Evolutionary conservation across 2,888 invertebrate genomes (phyloP).

Genomic region (Ichneumoninae sp.): DNA sequence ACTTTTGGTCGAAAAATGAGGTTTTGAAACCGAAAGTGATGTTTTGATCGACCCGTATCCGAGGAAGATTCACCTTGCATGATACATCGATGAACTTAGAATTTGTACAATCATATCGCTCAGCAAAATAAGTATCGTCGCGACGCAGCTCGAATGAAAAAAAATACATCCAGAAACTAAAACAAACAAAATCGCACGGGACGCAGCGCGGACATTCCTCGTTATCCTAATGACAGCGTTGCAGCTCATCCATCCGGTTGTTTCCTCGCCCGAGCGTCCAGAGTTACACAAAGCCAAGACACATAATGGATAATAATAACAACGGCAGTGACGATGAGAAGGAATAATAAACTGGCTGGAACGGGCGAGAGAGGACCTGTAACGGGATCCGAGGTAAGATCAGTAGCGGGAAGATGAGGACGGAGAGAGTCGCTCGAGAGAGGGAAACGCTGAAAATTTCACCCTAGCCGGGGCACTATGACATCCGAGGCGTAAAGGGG

Average conservation of each 20-base stretch:
- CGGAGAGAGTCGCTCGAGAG: conserved; percentile 32
- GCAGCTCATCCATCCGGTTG: background rate
- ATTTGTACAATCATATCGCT: too few species aligned
- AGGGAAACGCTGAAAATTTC: conserved; percentile 65
- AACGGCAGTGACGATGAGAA: conserved; percentile 51
- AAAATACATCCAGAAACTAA: background rate
- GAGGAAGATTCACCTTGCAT: too few species aligned
- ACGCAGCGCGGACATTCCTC: background rate
- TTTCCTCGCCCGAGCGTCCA: background rate
- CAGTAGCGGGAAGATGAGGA: conserved; percentile 43
- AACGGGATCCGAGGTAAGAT: conserved; percentile 71
- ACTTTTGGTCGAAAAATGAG: too few species aligned
- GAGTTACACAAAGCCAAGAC: conserved; percentile 9
- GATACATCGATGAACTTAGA: too few species aligned
- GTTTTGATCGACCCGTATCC: too few species aligned
- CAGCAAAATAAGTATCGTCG: background rate
- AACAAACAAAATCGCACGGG: background rate
- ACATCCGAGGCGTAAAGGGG: conserved; percentile 78
- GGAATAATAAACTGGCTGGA: conserved; percentile 66
- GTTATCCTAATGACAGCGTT: conserved; percentile 7
- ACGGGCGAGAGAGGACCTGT: conserved; percentile 61
- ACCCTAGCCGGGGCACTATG: conserved; percentile 68
- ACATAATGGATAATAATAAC: conserved; percentile 35
- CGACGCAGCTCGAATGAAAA: conserved; percentile 9
- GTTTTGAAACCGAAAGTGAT: too few species aligned